phyloP scores from a whole-genome alignment of 2,888 invertebrate genomes.

The Perdita meconis region DNA sequence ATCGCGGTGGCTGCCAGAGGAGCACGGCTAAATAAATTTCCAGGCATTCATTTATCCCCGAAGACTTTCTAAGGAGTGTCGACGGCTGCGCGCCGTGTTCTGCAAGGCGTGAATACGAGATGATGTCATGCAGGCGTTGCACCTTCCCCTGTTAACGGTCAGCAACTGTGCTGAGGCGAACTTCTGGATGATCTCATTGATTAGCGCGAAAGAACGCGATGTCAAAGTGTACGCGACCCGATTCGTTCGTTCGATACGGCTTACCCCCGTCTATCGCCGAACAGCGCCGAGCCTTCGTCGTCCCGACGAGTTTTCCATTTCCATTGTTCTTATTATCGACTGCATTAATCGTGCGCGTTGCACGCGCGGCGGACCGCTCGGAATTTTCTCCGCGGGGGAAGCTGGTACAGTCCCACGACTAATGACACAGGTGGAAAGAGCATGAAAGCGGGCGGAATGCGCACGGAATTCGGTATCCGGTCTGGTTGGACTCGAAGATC shows the following conservation, averaged over 20 bases:
- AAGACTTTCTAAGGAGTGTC: constrained; percentile 81
- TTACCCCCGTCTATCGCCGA: not conserved
- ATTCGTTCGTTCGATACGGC: constrained; percentile 39
- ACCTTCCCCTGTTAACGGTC: constrained; percentile 71
- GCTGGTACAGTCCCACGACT: not conserved
- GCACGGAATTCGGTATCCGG: constrained; percentile 26
- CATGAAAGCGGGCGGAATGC: not conserved
- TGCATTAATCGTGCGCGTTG: not conserved
- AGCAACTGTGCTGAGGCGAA: constrained; percentile 48
- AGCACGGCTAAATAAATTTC: constrained; percentile 71
- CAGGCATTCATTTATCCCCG: constrained; percentile 69
- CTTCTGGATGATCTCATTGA: constrained; percentile 70
- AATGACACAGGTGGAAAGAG: not conserved
- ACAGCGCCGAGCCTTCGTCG: not conserved
- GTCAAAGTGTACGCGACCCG: constrained; percentile 61
- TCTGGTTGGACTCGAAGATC: constrained; percentile 29
- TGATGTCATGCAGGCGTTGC: constrained; percentile 79
- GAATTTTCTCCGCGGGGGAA: constrained; percentile 9
- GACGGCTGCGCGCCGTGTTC: constrained; percentile 61
- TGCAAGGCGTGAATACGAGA: constrained; percentile 75
- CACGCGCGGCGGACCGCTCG: too few relatives aligned
- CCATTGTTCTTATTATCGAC: constrained; percentile 14
- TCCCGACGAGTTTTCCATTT: constrained; percentile 19
- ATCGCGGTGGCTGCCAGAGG: constrained; percentile 49
- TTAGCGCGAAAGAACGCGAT: constrained; percentile 33